These are phyloP conservation scores for Clarias gariepinus DNA, from an alignment of 2,113 vertebrate species.

Conservation along the genomic window DNA sequence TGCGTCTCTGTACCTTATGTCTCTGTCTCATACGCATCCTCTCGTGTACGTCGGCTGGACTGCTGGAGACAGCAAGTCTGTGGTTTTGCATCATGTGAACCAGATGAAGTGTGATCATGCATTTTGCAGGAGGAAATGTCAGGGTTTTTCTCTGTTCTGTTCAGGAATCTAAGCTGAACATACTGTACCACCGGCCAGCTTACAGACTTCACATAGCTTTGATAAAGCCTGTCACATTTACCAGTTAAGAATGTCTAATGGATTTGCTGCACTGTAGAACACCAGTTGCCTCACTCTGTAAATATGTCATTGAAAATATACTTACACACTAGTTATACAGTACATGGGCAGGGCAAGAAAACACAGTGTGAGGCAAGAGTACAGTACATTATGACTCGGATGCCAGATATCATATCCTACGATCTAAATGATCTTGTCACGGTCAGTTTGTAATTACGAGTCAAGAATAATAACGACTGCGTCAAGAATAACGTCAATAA, in stretches of 20 bases:
- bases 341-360: not conserved
- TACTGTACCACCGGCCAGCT: not conserved
- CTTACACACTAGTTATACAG: not conserved
- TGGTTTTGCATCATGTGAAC: conserved; percentile 33
- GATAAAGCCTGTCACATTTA: conserved; percentile 8
- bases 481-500: not conserved
- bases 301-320: not conserved
- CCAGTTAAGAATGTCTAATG: not conserved
- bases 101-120: conserved; percentile 38
- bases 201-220: not conserved
- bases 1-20: not conserved
- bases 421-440: not conserved
- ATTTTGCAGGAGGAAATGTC: conserved; percentile 5
- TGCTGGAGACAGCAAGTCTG: conserved; percentile 41
- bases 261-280: not conserved
- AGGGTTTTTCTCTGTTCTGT: not conserved
- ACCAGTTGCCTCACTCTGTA: not conserved
- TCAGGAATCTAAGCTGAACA: conserved; percentile 6
- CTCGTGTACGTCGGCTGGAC: not conserved
- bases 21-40: not conserved
- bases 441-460: not conserved
- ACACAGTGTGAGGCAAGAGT: not conserved
- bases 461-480: not conserved
- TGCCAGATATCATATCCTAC: not conserved
- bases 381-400: not conserved